Base-by-base conservation (phyloP, 2,888 invertebrate genomes). In the Didymodactylos carnosus region DNA sequence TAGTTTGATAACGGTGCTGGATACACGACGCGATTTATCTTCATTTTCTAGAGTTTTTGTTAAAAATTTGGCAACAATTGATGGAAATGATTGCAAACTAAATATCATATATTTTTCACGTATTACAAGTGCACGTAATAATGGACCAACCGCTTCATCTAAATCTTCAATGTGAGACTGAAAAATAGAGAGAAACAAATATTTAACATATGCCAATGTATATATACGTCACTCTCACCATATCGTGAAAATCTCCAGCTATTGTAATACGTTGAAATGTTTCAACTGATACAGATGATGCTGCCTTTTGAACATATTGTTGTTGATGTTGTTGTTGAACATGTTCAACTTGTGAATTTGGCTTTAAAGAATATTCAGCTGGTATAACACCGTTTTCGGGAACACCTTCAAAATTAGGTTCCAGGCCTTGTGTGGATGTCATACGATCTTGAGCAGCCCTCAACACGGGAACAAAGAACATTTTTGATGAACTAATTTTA, bases 1-100 rank as follows among this genome's bases (percentile, higher is more conserved):
- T 2, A 3, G 19, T 27, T n/a, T 29, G 2, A 13, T 8, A n/a
- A 7, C 11, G 35, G 10, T 35, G 2, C 35, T 10, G 7, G 62
- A 62, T 62, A 35, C 13, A 23, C 74, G 71, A 16, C 69, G 62
- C 23, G 71, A 19, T 40, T 74, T 62, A 19, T 74, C 53, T 23
- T 71, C 62, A n/a, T 53, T 23, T 40, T 71, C 23, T 25, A 74
- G 71, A 29, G 71, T 71, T 74, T 88, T 89, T 79, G 90, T 88
- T 51, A 94, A 86, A 82, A 93, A 94, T 76, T 91, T 86, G 2
- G 90, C 88, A 0, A 92, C 91, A 77, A 91, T 91, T 35, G 87
- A 86, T 6, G 91, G 90, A 84, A 91, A 95, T 77, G 88, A 88
- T 85, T 95, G 95, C 78, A 88, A 87, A 0, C 93, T 92, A 84